Evolutionary conservation across 2,113 vertebrate genomes (phyloP), one percentile per base, ranked within the genome.

Genomic region (Erythrocercus mccallii): DNA sequence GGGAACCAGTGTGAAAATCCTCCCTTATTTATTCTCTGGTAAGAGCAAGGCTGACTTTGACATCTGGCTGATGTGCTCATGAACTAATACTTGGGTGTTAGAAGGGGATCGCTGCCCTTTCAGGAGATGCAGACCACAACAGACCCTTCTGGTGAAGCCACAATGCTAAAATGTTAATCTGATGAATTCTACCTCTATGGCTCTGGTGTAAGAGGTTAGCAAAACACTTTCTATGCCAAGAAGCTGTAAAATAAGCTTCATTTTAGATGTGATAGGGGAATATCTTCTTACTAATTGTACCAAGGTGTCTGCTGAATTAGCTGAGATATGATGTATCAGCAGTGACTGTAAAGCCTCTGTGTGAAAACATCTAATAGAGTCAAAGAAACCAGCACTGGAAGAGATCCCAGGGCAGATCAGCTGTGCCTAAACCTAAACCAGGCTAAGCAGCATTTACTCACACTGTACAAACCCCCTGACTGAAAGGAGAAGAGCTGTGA

Each of bases 221-320:
- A 94, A 97, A 97, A 97, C 56, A 96, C 50, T 45, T 88, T 90
- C 69, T 58, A 35, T 70, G 93, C 95, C 96, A 96, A 96, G 91
- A 79, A 74, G 27, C 53, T 65, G 68, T 94, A 95, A 95, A 95
- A 92, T 76, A 93, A 95, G 81, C 82, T 94, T 86, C 57, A 77
- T 95, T 96, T 95, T 88, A 93, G 88, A 92, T 88, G 70, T 0
- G 70, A 94, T 88, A 95, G 54, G 92, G 91, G 95, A 93, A 72
- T 96, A 96, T 95, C 94, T 95, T 60, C 88, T 97, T 96, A 93
- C 96, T 95, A 96, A 95, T 92, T 90, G 87, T 79, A 95, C 93
- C 85, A 94, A 96, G 92, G 90, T 92, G 92, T 76, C 88, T 93
- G 81, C 77, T 91, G 80, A 84, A 93, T 81, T 94, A 95, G 92